phyloP scores from a whole-genome alignment of 2,888 invertebrate genomes.

The Dyspetes luteomarginatus region DNA sequence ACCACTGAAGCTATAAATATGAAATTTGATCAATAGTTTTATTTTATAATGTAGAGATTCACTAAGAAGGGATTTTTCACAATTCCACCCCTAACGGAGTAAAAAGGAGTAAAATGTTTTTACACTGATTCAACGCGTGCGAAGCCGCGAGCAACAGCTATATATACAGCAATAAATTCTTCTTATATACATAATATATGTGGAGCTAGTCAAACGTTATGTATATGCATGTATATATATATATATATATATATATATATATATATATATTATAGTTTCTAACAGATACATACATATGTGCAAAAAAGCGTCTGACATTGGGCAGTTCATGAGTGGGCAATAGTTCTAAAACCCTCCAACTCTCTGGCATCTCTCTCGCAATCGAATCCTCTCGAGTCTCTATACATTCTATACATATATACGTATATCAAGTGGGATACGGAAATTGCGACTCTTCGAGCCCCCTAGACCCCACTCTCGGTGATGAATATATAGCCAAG shows the following conservation, averaged over 20 bases:
- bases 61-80: too few relatives aligned
- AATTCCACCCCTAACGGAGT: too few relatives aligned
- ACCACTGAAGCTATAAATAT: too few relatives aligned
- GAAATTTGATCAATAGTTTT: too few relatives aligned
- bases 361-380: constrained; percentile 5
- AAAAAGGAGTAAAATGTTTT: too few relatives aligned
- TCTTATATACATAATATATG: too few relatives aligned
- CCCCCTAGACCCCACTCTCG: neutral
- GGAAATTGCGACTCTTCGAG: constrained; percentile 45
- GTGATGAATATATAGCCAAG: constrained; percentile 12
- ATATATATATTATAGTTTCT: too few relatives aligned
- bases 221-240: neutral
- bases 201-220: too few relatives aligned
- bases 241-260: neutral
- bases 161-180: too few relatives aligned
- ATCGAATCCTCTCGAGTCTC: constrained; percentile 36
- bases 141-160: too few relatives aligned
- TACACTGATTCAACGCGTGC: too few relatives aligned
- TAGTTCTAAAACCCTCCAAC: constrained; percentile 26
- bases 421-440: constrained; percentile 8
- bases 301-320: constrained; percentile 52
- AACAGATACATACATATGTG: constrained; percentile 11
- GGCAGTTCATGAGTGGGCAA: constrained; percentile 51
- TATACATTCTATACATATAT: neutral
- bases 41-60: too few relatives aligned